A percentile compares a stretch with the other conserved stretches of the same genome.
Conservation (phyloP, 2,888 invertebrate species). For the Caenorhabditis auriculariae region DNA sequence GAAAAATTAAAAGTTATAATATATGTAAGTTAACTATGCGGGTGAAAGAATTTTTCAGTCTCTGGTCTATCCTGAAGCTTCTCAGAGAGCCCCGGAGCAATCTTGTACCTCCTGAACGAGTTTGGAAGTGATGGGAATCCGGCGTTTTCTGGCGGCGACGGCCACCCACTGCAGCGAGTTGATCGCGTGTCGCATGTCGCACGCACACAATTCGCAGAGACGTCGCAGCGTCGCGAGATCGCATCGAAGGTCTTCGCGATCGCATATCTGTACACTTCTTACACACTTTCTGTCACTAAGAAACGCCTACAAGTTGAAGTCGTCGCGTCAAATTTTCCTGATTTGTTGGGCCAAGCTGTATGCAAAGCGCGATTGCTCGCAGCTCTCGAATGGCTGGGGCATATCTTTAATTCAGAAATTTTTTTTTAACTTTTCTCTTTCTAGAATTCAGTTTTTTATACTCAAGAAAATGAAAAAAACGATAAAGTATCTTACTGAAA, state of each 20-base stretch:
- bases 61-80: too few species aligned
- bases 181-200: constrained; percentile 27
- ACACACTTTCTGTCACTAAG: too few species aligned
- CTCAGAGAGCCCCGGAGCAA: too few species aligned
- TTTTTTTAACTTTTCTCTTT: too few species aligned
- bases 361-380: constrained; percentile 76
- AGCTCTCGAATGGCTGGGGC: constrained; percentile 79
- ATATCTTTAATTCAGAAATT: constrained; percentile 61
- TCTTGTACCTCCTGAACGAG: constrained; percentile 15
- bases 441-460: neutral
- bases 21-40: too few species aligned
- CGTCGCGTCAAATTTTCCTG: constrained; percentile 69
- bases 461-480: neutral
- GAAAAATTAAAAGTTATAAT: too few species aligned
- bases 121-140: constrained; percentile 7
- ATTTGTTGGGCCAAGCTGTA: constrained; percentile 68
- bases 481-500: too few species aligned
- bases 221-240: constrained; percentile 16
- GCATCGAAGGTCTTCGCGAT: constrained; percentile 69
- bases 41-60: too few species aligned
- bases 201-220: constrained; percentile 21
- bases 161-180: constrained; percentile 28
- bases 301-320: constrained; percentile 69
- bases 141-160: constrained; percentile 12
- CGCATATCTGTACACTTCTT: constrained; percentile 63